phyloP scores from a whole-genome alignment of 1,140 invertebrate species.

The Plodia interpunctella region DNA sequence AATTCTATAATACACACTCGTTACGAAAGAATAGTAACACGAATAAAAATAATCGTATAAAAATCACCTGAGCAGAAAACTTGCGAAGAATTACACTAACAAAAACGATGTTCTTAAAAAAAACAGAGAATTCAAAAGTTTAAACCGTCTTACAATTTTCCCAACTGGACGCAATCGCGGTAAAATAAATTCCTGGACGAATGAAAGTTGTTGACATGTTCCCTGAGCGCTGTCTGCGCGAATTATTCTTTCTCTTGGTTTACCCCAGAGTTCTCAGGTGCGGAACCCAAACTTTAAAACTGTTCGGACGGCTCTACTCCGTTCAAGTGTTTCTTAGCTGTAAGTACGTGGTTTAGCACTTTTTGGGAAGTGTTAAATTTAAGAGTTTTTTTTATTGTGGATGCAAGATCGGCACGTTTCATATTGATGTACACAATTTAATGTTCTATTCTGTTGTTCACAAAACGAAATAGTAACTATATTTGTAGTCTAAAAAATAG shows the following conservation, averaged over 20 bases:
- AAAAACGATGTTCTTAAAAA: too few relatives aligned
- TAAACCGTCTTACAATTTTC: not conserved
- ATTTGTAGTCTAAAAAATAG: too few relatives aligned
- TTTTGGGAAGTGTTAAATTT: not conserved
- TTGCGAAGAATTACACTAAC: too few relatives aligned
- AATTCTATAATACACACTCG: too few relatives aligned
- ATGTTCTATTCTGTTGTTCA: too few relatives aligned
- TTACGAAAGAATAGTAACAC: too few relatives aligned
- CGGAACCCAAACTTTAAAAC: not conserved
- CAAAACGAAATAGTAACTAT: too few relatives aligned
- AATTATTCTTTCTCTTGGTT: conserved; percentile 2
- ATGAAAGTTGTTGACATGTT: not conserved
- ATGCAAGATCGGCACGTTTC: too few relatives aligned
- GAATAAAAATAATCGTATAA: too few relatives aligned
- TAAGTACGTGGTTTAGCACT: not conserved
- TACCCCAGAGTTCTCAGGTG: not conserved
- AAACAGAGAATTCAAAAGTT: not conserved
- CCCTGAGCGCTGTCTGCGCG: not conserved
- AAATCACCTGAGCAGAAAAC: too few relatives aligned
- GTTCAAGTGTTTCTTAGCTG: not conserved
- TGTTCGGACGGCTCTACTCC: not conserved
- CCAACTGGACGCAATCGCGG: not conserved
- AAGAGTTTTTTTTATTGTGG: not conserved
- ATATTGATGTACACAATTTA: too few relatives aligned
- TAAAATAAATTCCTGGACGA: not conserved